These are phyloP conservation scores for Lumbricus terrestris DNA, from an alignment of 2,888 invertebrate genomes.

Conservation along the genomic window DNA sequence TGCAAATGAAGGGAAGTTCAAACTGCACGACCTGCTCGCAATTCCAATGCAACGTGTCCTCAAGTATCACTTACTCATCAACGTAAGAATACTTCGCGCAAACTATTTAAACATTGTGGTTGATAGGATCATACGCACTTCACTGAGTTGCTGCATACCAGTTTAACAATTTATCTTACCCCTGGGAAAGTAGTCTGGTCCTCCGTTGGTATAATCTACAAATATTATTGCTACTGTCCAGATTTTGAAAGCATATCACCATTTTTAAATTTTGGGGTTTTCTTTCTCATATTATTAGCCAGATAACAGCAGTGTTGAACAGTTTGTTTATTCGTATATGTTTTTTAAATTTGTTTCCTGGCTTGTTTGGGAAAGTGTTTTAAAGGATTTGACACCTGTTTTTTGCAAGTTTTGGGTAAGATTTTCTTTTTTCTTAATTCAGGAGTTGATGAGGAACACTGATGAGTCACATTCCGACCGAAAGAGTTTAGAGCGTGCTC, in stretches of 20 bases:
- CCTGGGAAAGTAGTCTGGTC: not conserved
- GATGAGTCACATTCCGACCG: conserved; percentile 75
- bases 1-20: conserved; percentile 90
- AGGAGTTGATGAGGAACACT: conserved; percentile 62
- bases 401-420: not conserved
- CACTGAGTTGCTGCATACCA: not conserved
- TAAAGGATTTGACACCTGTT: not conserved
- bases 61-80: conserved; percentile 90
- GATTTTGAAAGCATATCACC: too few relatives aligned
- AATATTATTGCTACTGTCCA: not conserved
- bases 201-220: not conserved
- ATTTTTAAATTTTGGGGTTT: too few relatives aligned
- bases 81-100: conserved; percentile 63
- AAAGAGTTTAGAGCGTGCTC: conserved; percentile 78
- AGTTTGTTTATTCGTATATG: too few relatives aligned
- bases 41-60: conserved; percentile 98
- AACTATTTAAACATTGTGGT: not conserved
- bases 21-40: conserved; percentile 88
- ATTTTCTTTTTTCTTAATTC: conserved; percentile 15
- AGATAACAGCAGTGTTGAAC: too few relatives aligned
- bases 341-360: too few relatives aligned
- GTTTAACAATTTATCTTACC: not conserved
- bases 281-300: too few relatives aligned
- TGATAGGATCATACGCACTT: not conserved
- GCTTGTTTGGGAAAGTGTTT: too few relatives aligned